These are phyloP conservation scores for Argynnis bischoffii DNA, from an alignment of 2,888 invertebrate genomes.

Conservation along the genomic window DNA sequence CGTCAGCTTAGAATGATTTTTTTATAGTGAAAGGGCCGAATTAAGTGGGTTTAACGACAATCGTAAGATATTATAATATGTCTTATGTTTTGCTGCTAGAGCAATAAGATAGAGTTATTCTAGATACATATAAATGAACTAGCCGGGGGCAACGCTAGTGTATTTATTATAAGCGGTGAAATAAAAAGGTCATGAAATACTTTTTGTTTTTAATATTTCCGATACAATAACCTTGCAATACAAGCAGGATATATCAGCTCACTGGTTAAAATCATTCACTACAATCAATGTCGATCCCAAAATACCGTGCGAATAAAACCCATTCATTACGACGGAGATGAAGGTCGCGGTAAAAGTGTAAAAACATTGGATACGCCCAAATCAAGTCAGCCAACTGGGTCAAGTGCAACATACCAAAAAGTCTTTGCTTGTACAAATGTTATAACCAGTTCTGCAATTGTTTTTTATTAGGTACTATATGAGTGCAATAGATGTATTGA, in stretches of 20 bases:
- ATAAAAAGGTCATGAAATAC: no score
- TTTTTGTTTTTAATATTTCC: background rate
- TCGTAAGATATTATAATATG: no score
- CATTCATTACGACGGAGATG: slow-evolving; percentile 38
- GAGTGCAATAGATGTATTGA: background rate
- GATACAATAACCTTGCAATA: slow-evolving; percentile 18
- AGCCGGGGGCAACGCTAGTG: no score
- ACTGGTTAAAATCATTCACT: slow-evolving; percentile 20
- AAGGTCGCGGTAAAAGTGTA: slow-evolving; percentile 69
- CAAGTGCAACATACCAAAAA: slow-evolving; percentile 25
- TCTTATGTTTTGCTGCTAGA: no score
- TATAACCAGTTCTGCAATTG: background rate
- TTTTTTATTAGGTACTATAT: slow-evolving; percentile 1
- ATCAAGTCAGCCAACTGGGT: slow-evolving; percentile 29
- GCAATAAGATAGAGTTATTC: no score
- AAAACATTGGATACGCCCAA: slow-evolving; percentile 45
- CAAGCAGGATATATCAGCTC: slow-evolving; percentile 30
- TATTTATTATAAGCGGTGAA: no score
- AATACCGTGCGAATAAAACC: slow-evolving; percentile 36
- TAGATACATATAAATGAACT: no score
- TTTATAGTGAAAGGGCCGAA: no score
- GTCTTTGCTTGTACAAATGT: background rate
- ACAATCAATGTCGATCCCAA: slow-evolving; percentile 34
- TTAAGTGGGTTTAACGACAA: no score
- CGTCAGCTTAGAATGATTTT: no score